Evolutionary conservation across 2,113 vertebrate species (phyloP).

Genomic region (Elephantulus edwardii): DNA sequence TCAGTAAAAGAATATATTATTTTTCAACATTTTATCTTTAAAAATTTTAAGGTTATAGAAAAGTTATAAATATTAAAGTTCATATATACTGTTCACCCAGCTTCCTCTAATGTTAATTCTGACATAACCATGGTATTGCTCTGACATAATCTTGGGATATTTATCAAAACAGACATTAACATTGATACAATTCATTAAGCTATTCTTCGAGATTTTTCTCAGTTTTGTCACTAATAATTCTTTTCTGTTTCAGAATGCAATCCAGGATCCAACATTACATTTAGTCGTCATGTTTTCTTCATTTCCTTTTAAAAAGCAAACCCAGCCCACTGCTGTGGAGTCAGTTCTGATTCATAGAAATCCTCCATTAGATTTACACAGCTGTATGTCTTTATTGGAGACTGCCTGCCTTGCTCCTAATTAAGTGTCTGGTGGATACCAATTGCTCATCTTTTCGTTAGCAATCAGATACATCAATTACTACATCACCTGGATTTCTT

Average conservation of each 20-base stretch:
- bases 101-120: background rate
- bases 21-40: conserved; percentile 44
- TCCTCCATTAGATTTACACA: no score
- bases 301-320: no score
- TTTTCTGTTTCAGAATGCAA: background rate
- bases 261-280: background rate
- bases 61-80: background rate
- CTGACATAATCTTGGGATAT: background rate
- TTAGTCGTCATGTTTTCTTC: background rate
- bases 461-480: no score
- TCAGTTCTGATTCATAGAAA: no score
- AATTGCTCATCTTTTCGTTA: no score
- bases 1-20: background rate
- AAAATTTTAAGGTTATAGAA: conserved; percentile 28
- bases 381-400: no score
- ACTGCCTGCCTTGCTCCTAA: no score
- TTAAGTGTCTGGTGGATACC: no score
- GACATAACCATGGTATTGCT: background rate
- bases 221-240: background rate
- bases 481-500: no score
- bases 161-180: conserved; percentile 29
- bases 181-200: background rate
- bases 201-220: background rate
- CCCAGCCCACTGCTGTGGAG: no score
- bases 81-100: background rate